These are phyloP conservation scores for Serinus canaria DNA, from an alignment of 2,113 vertebrate species.

Conservation along the genomic window DNA sequence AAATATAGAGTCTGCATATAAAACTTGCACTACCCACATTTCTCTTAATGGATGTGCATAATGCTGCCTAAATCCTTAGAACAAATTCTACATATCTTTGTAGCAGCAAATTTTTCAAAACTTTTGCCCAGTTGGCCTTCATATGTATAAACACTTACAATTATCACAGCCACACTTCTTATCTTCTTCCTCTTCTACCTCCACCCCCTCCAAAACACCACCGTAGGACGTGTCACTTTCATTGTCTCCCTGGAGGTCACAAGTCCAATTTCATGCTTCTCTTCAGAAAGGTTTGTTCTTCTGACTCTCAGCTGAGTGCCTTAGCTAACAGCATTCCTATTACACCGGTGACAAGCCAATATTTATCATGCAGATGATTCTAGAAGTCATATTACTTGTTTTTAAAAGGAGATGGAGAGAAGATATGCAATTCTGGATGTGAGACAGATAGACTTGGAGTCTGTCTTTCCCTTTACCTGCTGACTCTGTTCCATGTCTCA, in stretches of 20 bases:
- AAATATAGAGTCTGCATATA: not conserved
- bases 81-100: not conserved
- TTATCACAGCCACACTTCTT: not conserved
- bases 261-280: not conserved
- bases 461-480: not conserved
- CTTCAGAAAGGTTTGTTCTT: not conserved
- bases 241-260: not conserved
- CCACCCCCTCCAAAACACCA: not conserved
- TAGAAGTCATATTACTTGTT: not conserved
- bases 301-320: not conserved
- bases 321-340: not conserved
- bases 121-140: not conserved
- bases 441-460: not conserved
- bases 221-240: fast-evolving
- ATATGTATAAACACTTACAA: not conserved
- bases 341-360: not conserved
- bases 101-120: not conserved
- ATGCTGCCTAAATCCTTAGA: not conserved
- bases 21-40: not conserved
- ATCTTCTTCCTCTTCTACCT: not conserved
- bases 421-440: not conserved
- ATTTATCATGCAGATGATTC: not conserved
- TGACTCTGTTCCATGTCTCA: not conserved
- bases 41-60: not conserved
- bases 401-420: not conserved